phyloP scores from a whole-genome alignment of 2,888 invertebrate species.

The Drosophila histrio region DNA sequence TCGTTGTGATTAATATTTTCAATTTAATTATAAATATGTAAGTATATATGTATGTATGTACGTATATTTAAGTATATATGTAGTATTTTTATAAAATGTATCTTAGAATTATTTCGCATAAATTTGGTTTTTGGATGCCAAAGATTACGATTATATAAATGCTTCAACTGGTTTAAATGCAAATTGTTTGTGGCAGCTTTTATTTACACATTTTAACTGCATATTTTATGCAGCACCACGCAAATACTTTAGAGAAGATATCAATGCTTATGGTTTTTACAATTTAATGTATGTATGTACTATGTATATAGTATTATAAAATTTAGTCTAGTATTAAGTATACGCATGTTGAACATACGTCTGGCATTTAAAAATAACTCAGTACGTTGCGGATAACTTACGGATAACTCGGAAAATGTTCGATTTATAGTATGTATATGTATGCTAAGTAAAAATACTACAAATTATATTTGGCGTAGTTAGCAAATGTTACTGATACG shows the following conservation, averaged over 20 bases:
- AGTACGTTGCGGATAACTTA: constrained; percentile 29
- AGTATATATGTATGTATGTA: constrained; percentile 33
- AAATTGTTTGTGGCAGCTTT: constrained; percentile 59
- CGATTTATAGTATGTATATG: too few relatives aligned
- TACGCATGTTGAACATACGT: constrained; percentile 65
- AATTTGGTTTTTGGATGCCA: constrained; percentile 21
- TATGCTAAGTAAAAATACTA: constrained; percentile 51
- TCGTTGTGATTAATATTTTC: constrained; percentile 35
- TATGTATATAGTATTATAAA: constrained; percentile 9
- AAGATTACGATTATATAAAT: constrained; percentile 65
- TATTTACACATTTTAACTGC: constrained; percentile 73
- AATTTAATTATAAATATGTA: constrained; percentile 1
- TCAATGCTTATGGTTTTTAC: constrained; percentile 52
- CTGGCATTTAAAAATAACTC: constrained; percentile 29
- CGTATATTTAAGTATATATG: neutral
- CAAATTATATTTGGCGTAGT: constrained; percentile 65
- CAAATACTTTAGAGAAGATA: constrained; percentile 64
- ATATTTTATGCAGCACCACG: constrained; percentile 53
- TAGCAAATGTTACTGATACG: constrained; percentile 36
- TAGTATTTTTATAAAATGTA: constrained; percentile 24
- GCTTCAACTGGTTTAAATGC: constrained; percentile 76
- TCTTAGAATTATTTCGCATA: constrained; percentile 30
- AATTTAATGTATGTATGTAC: too few relatives aligned
- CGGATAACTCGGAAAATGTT: neutral
- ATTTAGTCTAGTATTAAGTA: constrained; percentile 32